Conservation (phyloP, 37 sponge, comb jelly and placozoan species). For the Diacarnus erythraeanus region DNA sequence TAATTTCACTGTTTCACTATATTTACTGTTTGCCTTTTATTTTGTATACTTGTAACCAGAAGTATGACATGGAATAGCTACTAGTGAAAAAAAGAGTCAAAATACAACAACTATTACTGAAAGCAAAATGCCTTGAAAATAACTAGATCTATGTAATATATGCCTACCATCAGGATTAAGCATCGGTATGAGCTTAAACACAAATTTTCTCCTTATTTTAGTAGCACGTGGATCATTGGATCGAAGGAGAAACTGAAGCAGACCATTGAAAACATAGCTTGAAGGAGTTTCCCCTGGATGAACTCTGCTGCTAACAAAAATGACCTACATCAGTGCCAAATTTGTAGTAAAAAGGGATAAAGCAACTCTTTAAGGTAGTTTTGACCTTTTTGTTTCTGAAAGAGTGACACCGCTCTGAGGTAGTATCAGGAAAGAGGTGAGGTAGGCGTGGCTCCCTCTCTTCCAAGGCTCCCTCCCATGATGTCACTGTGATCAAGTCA, state of each 20-base stretch:
- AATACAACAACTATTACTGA: neutral
- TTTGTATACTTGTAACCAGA: no score
- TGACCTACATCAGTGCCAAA: slow-evolving; percentile 56
- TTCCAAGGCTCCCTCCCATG: slow-evolving; percentile 65
- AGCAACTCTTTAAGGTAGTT: no score
- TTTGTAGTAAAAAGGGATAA: no score
- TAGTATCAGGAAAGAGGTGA: slow-evolving; percentile 80
- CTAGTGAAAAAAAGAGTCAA: neutral
- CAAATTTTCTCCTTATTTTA: slow-evolving; percentile 72
- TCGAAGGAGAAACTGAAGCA: slow-evolving; percentile 88
- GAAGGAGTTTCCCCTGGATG: slow-evolving; percentile 98
- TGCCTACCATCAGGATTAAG: slow-evolving; percentile 91
- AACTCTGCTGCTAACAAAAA: slow-evolving; percentile 84
- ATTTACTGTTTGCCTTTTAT: no score
- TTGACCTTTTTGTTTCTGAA: slow-evolving; percentile 7
- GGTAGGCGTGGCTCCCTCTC: slow-evolving; percentile 73
- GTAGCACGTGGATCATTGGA: slow-evolving; percentile 80
- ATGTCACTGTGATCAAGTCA: slow-evolving; percentile 90
- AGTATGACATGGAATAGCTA: neutral
- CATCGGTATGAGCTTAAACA: slow-evolving; percentile 95
- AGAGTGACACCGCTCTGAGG: neutral
- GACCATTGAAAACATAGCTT: slow-evolving; percentile 97
- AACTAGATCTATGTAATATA: no score
- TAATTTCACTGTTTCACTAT: no score
- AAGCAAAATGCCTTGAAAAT: no score